Evolutionary conservation across 2,888 invertebrate species (phyloP).

Genomic region (Hermaeophaga mercurialis): DNA sequence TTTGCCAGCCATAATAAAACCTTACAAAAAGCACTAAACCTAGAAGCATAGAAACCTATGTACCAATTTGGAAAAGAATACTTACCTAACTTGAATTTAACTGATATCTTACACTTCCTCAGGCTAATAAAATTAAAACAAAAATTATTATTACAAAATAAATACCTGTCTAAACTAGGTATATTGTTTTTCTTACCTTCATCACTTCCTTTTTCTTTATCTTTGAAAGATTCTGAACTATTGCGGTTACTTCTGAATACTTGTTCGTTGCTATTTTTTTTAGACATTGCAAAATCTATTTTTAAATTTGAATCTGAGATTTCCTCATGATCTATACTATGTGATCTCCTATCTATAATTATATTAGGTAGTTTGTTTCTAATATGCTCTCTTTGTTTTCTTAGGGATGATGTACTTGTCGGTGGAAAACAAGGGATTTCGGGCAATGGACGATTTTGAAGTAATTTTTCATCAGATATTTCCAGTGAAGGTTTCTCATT

Average conservation of each 20-base stretch:
- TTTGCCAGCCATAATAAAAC: too few species aligned
- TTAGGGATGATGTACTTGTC: neutral
- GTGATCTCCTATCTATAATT: neutral
- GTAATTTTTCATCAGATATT: neutral
- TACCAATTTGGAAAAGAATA: too few species aligned
- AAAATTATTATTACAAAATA: too few species aligned
- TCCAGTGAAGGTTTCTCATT: neutral
- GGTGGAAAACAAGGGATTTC: conserved; percentile 1
- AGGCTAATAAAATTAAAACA: too few species aligned
- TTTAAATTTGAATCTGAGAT: neutral
- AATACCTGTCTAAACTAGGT: too few species aligned
- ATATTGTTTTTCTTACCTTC: too few species aligned
- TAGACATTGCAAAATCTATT: too few species aligned
- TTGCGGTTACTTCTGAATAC: neutral
- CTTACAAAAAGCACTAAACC: too few species aligned
- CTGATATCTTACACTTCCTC: too few species aligned
- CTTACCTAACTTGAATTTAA: too few species aligned
- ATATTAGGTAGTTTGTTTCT: neutral
- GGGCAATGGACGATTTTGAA: conserved; percentile 16
- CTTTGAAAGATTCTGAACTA: neutral
- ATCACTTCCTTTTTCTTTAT: too few species aligned
- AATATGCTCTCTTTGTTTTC: neutral
- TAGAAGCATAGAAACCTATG: too few species aligned
- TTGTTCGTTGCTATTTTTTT: neutral
- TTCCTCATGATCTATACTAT: neutral